Conservation (phyloP, 1,140 invertebrate genomes). For the Himalopsyche phryganea region DNA sequence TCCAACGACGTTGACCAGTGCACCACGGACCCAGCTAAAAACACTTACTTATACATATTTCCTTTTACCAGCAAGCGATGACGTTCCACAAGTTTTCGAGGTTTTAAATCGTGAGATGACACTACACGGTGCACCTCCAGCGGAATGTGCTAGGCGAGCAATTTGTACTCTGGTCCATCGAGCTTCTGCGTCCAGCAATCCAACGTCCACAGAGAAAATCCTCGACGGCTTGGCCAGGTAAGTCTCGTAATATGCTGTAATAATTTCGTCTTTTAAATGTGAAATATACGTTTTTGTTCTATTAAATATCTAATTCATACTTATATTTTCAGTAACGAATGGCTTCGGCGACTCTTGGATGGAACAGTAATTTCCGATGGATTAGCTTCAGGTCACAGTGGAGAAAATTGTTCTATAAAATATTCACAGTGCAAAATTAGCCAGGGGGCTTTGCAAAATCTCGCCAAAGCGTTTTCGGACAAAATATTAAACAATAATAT, state of each 20-base stretch:
- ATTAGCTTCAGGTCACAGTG: constrained; percentile 13
- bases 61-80: no score
- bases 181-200: constrained; percentile 2
- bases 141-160: constrained; percentile 1
- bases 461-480: constrained; percentile 7
- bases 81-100: no score
- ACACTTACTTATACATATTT: no score
- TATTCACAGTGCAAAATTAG: constrained; percentile 27
- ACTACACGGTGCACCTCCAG: constrained; percentile 13
- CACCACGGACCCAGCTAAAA: no score
- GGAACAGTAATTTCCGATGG: constrained; percentile 21
- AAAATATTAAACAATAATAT: constrained; percentile 1
- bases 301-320: not conserved
- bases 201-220: constrained; percentile 24
- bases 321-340: constrained; percentile 29
- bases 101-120: no score
- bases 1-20: no score
- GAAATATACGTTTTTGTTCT: not conserved
- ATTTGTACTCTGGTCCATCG: constrained; percentile 13
- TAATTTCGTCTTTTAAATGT: no score
- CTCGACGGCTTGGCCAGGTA: constrained; percentile 27
- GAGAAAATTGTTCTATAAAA: constrained; percentile 18
- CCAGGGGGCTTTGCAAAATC: constrained; percentile 18
- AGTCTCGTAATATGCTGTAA: not conserved
- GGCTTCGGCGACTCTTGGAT: constrained; percentile 16